Evolutionary conservation across 1,140 invertebrate genomes (phyloP).

Genomic region (Thaumatotibia leucotreta): DNA sequence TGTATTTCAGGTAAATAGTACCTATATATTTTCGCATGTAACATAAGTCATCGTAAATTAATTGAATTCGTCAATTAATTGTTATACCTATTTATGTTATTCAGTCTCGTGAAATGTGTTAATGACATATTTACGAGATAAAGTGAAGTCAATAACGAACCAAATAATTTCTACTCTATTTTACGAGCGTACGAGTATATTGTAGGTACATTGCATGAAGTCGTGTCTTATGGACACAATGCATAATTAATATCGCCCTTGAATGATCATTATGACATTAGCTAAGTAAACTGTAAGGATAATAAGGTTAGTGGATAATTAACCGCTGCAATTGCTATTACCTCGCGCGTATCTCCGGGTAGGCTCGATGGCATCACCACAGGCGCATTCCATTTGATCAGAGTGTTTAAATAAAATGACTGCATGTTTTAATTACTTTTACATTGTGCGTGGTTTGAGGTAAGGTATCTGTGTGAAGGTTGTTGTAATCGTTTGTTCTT

Average conservation of each 20-base stretch:
- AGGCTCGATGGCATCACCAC: background rate
- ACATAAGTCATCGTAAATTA: too few species aligned
- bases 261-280: background rate
- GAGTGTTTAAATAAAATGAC: background rate
- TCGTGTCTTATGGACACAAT: background rate
- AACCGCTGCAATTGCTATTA: background rate
- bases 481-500: background rate
- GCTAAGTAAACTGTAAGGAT: background rate
- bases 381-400: background rate
- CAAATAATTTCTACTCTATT: too few species aligned
- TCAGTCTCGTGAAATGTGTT: too few species aligned
- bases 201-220: too few species aligned
- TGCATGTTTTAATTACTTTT: background rate
- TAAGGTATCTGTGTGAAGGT: background rate
- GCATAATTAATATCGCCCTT: background rate
- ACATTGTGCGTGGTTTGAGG: background rate
- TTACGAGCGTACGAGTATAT: too few species aligned
- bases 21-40: too few species aligned
- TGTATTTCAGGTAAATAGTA: too few species aligned
- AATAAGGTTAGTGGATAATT: background rate
- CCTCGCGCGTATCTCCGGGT: background rate
- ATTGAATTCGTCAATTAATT: too few species aligned
- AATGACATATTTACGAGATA: too few species aligned
- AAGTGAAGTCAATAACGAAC: too few species aligned
- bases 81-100: too few species aligned